These are phyloP conservation scores for Sturnus vulgaris DNA, from an alignment of 2,113 vertebrate species.

Conservation along the genomic window DNA sequence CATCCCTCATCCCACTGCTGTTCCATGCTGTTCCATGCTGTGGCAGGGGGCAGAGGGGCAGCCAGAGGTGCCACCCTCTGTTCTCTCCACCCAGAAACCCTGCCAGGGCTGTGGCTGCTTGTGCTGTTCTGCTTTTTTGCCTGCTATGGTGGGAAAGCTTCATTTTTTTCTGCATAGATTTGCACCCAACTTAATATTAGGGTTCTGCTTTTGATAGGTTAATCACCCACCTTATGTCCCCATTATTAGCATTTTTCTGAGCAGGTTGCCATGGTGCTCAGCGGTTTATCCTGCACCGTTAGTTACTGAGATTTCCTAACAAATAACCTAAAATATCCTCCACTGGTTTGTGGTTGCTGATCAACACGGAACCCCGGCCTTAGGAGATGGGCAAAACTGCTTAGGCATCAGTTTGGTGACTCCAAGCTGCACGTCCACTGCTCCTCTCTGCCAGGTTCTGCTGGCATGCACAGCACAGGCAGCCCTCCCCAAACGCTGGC, in stretches of 20 bases:
- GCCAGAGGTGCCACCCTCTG: background rate
- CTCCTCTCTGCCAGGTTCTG: background rate
- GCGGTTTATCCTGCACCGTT: constrained; percentile 26
- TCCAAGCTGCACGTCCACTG: background rate
- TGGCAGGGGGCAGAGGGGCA: background rate
- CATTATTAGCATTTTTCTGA: constrained; percentile 44
- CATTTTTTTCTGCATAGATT: constrained; percentile 37
- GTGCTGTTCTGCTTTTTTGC: background rate
- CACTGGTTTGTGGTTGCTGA: constrained; percentile 54
- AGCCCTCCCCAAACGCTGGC: background rate
- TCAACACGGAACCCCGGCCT: constrained; percentile 9
- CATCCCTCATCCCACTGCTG: background rate
- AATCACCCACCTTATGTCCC: constrained; percentile 43
- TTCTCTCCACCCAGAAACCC: background rate
- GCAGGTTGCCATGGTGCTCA: constrained; percentile 47
- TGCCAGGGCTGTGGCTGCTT: background rate
- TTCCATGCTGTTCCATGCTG: background rate
- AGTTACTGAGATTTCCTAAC: constrained; percentile 40
- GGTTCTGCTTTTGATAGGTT: constrained; percentile 55
- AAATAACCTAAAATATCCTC: constrained; percentile 44
- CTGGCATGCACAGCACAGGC: background rate
- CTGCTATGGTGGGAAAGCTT: background rate
- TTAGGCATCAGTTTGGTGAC: constrained; percentile 54
- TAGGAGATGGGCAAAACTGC: constrained; percentile 34
- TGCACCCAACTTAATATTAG: constrained; percentile 48